A percentile compares a stretch with the other conserved stretches of the same genome.
Evolutionary conservation across 1,140 invertebrate species (phyloP).

Genomic region (Hesperophylax magnus): DNA sequence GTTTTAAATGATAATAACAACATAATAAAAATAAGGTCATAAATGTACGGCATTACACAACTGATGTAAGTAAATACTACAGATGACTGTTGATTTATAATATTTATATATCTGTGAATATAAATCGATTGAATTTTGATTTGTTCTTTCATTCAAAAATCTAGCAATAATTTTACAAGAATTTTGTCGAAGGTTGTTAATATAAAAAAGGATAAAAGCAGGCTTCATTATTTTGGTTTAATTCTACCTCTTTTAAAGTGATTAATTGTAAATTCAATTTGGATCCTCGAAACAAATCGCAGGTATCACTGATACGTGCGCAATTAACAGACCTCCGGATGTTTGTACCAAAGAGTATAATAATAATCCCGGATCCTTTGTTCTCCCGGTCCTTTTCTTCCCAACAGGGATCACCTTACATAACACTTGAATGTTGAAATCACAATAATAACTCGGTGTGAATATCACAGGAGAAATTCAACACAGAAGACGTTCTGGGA

Average conservation of each 20-base stretch:
- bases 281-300: not conserved
- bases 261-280: not conserved
- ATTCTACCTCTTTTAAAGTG: not conserved
- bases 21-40: too few relatives aligned
- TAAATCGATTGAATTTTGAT: too few relatives aligned
- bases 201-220: not conserved
- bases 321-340: conserved; percentile 38
- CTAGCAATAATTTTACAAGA: too few relatives aligned
- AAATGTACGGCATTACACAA: too few relatives aligned
- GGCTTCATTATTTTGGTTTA: not conserved
- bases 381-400: conserved; percentile 32
- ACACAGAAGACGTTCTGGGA: not conserved
- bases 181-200: not conserved
- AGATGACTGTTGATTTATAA: too few relatives aligned
- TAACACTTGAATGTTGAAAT: conserved; percentile 35
- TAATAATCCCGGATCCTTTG: conserved; percentile 17
- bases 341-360: conserved; percentile 32
- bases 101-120: too few relatives aligned
- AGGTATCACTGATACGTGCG: conserved; percentile 3
- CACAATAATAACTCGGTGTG: conserved; percentile 21
- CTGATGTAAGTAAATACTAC: too few relatives aligned
- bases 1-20: too few relatives aligned
- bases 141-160: too few relatives aligned
- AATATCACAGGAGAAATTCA: not conserved
- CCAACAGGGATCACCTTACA: conserved; percentile 46